Percentiles rank a stretch among this genome's conserved stretches.
phyloP scores from a whole-genome alignment of 2,797 vertebrate species.

The Sarcoramphus papa region DNA sequence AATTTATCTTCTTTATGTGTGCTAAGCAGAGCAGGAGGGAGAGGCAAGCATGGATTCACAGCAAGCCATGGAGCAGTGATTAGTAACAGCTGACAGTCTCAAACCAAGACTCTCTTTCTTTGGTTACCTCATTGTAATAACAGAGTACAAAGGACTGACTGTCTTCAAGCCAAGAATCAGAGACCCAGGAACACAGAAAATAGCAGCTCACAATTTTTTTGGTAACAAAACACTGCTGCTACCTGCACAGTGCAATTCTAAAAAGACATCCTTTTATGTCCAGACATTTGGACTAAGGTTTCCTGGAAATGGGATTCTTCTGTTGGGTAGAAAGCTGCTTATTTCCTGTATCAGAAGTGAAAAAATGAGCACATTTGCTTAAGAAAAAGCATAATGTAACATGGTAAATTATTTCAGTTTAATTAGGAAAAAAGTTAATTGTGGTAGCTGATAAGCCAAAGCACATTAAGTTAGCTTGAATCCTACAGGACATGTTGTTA shows the following conservation, averaged over 20 bases:
- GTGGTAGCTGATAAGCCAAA: background rate
- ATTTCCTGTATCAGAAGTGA: background rate
- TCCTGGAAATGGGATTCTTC: background rate
- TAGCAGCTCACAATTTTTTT: conserved; percentile 60
- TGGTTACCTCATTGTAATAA: conserved; percentile 77
- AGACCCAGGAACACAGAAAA: conserved; percentile 71
- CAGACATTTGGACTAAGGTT: conserved; percentile 2
- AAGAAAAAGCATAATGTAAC: background rate
- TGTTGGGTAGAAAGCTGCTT: background rate
- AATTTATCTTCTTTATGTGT: conserved; percentile 82
- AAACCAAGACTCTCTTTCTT: conserved; percentile 74
- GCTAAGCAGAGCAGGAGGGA: conserved; percentile 82
- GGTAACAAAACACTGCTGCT: conserved; percentile 50
- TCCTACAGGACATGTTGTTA: background rate
- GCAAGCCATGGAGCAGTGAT: conserved; percentile 77
- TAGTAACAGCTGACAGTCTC: conserved; percentile 82
- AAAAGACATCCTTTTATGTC: conserved; percentile 23
- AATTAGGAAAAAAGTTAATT: background rate
- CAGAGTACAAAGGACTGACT: conserved; percentile 78
- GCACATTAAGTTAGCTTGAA: background rate
- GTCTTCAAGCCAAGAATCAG: conserved; percentile 76
- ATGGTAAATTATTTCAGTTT: background rate
- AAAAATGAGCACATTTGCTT: background rate
- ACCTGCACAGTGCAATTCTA: conserved; percentile 63
- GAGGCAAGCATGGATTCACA: conserved; percentile 69